Evolutionary conservation across 2,113 vertebrate species (phyloP).

Genomic region (Amblyornis subalaris): DNA sequence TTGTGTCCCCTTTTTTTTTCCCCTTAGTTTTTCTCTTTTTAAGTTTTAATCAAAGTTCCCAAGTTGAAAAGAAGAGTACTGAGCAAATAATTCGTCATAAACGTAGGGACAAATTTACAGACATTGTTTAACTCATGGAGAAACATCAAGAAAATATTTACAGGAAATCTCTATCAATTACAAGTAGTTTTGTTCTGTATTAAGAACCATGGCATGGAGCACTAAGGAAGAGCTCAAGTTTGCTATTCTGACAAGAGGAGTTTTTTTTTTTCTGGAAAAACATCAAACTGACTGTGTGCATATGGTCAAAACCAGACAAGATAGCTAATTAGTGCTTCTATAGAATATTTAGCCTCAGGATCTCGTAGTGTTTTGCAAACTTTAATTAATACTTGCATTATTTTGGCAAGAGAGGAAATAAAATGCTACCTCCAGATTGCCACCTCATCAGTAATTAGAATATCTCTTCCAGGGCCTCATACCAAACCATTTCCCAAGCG

Average conservation of each 20-base stretch:
- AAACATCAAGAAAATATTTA: not conserved
- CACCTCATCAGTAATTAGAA: not conserved
- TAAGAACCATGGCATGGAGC: not conserved
- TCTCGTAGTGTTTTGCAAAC: not conserved
- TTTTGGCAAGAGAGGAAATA: not conserved
- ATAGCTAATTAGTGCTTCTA: not conserved
- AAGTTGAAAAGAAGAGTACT: not conserved
- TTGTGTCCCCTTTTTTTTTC: accelerated
- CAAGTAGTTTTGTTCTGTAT: not conserved
- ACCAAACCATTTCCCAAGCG: not conserved
- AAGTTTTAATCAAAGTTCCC: not conserved
- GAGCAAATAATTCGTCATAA: not conserved
- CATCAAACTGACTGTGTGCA: not conserved
- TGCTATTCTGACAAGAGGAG: not conserved
- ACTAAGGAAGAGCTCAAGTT: not conserved
- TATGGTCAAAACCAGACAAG: not conserved
- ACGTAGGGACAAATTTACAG: not conserved
- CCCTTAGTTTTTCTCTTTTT: not conserved
- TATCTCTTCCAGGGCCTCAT: not conserved
- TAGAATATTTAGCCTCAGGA: not conserved
- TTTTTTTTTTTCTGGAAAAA: not conserved
- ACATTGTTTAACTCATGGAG: not conserved
- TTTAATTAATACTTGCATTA: slow-evolving; percentile 13
- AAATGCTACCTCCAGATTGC: not conserved
- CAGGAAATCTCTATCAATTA: not conserved